These are phyloP conservation scores for Periplaneta americana DNA, from an alignment of 1,140 invertebrate genomes.

Conservation along the genomic window DNA sequence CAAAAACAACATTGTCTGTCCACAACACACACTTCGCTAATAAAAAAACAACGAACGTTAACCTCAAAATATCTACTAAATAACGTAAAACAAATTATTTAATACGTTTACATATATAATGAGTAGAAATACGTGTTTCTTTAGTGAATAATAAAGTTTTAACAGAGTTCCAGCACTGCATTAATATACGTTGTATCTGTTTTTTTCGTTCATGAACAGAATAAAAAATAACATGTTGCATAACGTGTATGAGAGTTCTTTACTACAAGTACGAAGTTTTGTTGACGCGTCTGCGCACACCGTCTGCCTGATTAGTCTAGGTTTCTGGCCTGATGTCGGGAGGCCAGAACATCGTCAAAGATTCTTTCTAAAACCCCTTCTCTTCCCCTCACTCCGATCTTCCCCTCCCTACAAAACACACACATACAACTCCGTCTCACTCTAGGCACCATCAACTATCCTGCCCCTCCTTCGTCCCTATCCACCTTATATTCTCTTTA, in stretches of 20 bases:
- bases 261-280: neutral
- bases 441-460: neutral
- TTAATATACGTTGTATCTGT: no score
- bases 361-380: neutral
- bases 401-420: neutral
- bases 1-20: neutral
- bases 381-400: neutral
- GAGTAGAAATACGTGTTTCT: no score
- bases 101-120: no score
- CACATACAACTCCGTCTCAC: neutral
- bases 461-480: neutral
- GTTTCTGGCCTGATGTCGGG: neutral
- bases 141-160: no score
- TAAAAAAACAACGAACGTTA: neutral
- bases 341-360: neutral
- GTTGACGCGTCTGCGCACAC: neutral
- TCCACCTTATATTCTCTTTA: neutral
- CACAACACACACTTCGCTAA: neutral
- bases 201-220: neutral
- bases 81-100: neutral
- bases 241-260: no score
- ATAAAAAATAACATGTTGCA: neutral
- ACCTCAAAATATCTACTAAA: neutral
- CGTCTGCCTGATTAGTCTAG: neutral
- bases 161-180: no score